phyloP scores from a whole-genome alignment of 2,888 invertebrate genomes.

The Augochlorella aurata region DNA sequence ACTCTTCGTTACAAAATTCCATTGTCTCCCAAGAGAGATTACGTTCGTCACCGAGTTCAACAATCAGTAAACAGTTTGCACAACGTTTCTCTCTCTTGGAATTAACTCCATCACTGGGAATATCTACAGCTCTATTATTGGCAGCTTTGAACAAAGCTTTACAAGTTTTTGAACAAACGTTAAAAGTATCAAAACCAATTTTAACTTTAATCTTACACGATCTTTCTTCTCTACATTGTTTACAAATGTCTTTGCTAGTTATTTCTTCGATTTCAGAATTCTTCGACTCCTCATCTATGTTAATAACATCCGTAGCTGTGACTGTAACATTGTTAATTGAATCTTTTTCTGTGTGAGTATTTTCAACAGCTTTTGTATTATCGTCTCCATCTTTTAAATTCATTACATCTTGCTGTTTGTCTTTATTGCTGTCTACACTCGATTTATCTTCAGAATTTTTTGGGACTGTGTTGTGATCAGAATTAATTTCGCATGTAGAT shows the following conservation, averaged over 20 bases:
- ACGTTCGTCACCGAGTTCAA: constrained; percentile 85
- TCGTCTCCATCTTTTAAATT: constrained; percentile 40
- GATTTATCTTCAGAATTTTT: constrained; percentile 23
- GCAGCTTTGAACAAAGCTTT: constrained; percentile 74
- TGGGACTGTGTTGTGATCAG: constrained; percentile 26
- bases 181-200: constrained; percentile 79
- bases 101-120: constrained; percentile 78
- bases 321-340: constrained; percentile 33
- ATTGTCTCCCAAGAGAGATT: constrained; percentile 94
- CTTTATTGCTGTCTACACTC: constrained; percentile 24
- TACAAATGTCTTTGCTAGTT: constrained; percentile 72
- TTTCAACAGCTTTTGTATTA: constrained; percentile 23
- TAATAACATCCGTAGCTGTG: constrained; percentile 76
- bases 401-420: constrained; percentile 27
- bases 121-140: constrained; percentile 78
- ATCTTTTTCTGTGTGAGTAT: constrained; percentile 25
- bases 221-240: constrained; percentile 76
- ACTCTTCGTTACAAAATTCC: constrained; percentile 95
- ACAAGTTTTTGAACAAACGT: constrained; percentile 78
- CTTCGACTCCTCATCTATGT: constrained; percentile 82
- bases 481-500: constrained; percentile 44
- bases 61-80: constrained; percentile 77
- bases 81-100: constrained; percentile 80
- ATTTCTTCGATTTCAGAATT: constrained; percentile 77
- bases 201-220: constrained; percentile 82